These are phyloP conservation scores for Gortyna flavago DNA, from an alignment of 2,888 invertebrate species.

Conservation along the genomic window DNA sequence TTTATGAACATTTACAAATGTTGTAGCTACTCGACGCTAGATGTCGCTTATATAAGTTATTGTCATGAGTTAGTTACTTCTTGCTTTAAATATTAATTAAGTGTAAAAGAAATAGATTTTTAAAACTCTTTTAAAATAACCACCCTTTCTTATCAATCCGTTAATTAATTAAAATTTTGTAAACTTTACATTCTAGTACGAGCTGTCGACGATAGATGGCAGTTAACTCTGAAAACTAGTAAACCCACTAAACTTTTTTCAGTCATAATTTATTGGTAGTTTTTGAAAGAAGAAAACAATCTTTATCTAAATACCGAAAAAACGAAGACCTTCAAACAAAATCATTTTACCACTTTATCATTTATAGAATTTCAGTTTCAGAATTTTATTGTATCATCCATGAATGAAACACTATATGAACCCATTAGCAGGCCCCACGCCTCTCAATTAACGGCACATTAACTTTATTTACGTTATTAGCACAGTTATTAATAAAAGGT, in stretches of 20 bases:
- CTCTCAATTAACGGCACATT: slow-evolving; percentile 35
- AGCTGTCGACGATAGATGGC: slow-evolving; percentile 27
- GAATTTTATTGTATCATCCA: neutral
- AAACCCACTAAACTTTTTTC: neutral
- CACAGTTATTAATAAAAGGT: slow-evolving; percentile 15
- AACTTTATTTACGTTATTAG: slow-evolving; percentile 20
- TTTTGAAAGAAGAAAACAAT: neutral
- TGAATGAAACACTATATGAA: slow-evolving; percentile 12
- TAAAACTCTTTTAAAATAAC: no score
- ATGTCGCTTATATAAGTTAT: slow-evolving; percentile 3
- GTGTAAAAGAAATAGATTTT: no score
- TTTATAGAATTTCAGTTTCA: neutral
- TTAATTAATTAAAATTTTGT: neutral
- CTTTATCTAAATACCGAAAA: neutral
- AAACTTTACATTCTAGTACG: neutral
- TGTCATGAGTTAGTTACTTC: rapidly evolving
- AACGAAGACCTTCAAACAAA: neutral
- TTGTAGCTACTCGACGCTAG: slow-evolving; percentile 48
- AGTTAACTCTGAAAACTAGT: neutral
- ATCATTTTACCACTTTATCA: neutral
- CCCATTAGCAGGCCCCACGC: slow-evolving; percentile 23
- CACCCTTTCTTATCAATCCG: neutral
- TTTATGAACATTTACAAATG: neutral
- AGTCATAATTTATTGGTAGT: no score
- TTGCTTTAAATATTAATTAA: neutral